Conservation (phyloP, 2,113 vertebrate species). For the Onychostruthus taczanowskii region DNA sequence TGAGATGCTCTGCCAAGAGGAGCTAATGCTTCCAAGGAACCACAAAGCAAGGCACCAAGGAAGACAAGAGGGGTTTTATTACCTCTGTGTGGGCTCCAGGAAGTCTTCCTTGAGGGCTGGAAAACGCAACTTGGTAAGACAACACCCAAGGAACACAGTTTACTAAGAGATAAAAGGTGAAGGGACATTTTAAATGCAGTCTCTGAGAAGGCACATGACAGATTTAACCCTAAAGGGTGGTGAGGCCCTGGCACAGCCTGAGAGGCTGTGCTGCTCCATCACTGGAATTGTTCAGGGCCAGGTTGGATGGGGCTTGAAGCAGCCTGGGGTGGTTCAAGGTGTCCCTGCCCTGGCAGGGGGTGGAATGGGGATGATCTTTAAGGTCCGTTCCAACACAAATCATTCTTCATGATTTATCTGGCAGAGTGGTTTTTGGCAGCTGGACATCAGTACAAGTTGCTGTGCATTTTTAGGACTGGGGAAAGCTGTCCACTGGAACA, state of each 20-base stretch:
- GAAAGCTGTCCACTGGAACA: neutral
- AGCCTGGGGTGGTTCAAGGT: neutral
- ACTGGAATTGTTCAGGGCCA: neutral
- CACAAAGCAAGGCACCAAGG: neutral
- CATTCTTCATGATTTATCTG: neutral
- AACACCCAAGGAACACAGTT: neutral
- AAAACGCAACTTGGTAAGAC: neutral
- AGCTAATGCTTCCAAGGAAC: neutral
- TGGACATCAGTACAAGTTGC: neutral
- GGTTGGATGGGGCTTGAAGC: neutral
- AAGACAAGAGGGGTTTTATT: neutral
- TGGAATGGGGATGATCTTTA: neutral
- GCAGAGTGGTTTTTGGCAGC: neutral
- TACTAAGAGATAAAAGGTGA: neutral
- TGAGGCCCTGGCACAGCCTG: neutral
- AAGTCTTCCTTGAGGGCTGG: neutral
- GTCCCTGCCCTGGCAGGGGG: neutral
- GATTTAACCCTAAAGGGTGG: neutral
- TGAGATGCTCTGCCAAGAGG: constrained; percentile 15
- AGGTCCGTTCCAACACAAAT: neutral
- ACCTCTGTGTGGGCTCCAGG: neutral
- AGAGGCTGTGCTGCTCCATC: neutral
- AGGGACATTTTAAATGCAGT: neutral
- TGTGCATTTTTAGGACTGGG: neutral
- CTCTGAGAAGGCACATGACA: neutral